Percentiles rank a stretch among this genome's conserved stretches.
phyloP scores from a whole-genome alignment of 1,140 invertebrate species.

The Drosophila bocki region DNA sequence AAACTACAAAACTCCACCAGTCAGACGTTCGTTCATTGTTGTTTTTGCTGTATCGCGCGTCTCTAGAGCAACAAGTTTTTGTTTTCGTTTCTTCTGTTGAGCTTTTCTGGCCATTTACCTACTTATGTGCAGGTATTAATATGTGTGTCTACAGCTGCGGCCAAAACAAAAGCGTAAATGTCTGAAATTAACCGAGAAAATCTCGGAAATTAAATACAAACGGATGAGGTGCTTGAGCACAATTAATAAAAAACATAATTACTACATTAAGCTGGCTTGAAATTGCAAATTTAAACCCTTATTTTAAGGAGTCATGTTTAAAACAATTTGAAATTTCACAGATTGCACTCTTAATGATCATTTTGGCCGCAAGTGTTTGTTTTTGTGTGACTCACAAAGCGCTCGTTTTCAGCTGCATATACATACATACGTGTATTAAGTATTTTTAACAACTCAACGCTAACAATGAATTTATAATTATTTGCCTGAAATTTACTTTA shows the following conservation, averaged over 20 bases:
- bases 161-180: constrained; percentile 20
- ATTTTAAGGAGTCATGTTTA: background rate
- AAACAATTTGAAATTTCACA: background rate
- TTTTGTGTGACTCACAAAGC: background rate
- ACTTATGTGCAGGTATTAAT: constrained; percentile 22
- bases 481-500: background rate
- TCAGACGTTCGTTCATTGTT: constrained; percentile 53
- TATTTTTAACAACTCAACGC: constrained; percentile 1
- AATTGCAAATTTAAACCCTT: background rate
- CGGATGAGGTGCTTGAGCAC: background rate
- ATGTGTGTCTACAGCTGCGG: constrained; percentile 12
- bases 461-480: constrained; percentile 2
- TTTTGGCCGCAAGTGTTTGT: background rate
- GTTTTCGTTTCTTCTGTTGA: constrained; percentile 24
- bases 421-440: background rate
- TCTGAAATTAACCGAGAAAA: constrained; percentile 8
- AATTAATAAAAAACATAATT: constrained; percentile 3
- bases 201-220: constrained; percentile 4
- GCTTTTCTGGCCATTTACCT: constrained; percentile 33
- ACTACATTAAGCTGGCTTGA: background rate
- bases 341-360: background rate
- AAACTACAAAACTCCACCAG: constrained; percentile 51
- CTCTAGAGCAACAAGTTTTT: constrained; percentile 68
- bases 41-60: constrained; percentile 31
- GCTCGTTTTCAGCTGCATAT: background rate